Evolutionary conservation across 2,797 vertebrate species (phyloP), one percentile per base, ranked within the genome.

Genomic region (Falco cherrug): DNA sequence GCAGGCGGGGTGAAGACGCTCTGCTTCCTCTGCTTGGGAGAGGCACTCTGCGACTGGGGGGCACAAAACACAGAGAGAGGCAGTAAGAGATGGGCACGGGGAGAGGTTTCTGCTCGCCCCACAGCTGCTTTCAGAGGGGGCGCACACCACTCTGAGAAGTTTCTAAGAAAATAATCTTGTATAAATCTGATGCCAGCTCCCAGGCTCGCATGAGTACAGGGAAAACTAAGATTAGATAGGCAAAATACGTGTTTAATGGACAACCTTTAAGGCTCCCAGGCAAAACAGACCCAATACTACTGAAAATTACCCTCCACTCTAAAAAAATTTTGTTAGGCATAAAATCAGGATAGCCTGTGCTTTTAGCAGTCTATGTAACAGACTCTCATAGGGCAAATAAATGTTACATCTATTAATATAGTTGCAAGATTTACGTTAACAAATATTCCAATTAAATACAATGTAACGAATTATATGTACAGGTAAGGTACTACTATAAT

Each of bases 1-100:
- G 98, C 94, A 16, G 99, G 99, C 0, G 98, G 97, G 26, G 98
- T 97, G 59, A 97, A 99, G 79, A 99, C 98, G 5, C 99, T 99
- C 98, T 99, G 98, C 98, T 99, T 99, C 98, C 99, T 98, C 92
- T 99, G 99, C 95, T 99, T 98, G 63, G 98, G 98, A 71, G 98
- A 98, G 29, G 97, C 97, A 5, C 95, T 98, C 98, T 98, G 98
- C 60, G 95, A 97, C 98, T 98, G 97, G 17, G 43, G 85, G 65
- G 89, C 71, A 95, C 89, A 94, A 63, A 96, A 61, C 78, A 89
- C 29, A 94, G 80, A 93, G 71, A 82, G 18, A 61, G 37, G 37
- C 7, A 0, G 51, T 91, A 15, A 94, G 89, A 76, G 11, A 56
- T 0, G 0, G 48, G 20, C 29, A 28, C 2, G 0, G 65, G 5